These are phyloP conservation scores for Tiliacea aurago DNA, from an alignment of 2,888 invertebrate species.

Conservation along the genomic window DNA sequence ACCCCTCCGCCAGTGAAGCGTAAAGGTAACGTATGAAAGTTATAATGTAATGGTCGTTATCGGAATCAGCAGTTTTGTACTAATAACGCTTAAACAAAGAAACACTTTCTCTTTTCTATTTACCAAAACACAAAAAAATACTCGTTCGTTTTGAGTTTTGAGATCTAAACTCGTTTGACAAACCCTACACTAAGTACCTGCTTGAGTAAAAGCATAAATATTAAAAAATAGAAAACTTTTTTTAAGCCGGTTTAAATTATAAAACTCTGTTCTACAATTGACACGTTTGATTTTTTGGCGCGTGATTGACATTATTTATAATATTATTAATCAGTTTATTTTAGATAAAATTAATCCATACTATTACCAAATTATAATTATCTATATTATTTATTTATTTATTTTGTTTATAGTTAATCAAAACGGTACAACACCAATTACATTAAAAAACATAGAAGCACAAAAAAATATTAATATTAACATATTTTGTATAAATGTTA, in stretches of 20 bases:
- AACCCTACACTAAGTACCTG: not conserved
- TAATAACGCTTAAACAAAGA: conserved; percentile 16
- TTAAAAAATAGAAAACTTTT: not conserved
- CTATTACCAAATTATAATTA: too few species aligned
- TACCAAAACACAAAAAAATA: not conserved
- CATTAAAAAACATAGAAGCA: too few species aligned
- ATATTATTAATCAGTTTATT: too few species aligned
- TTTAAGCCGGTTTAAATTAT: not conserved
- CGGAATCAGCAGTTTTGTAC: conserved; percentile 20
- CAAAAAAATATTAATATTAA: too few species aligned
- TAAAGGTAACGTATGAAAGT: conserved; percentile 40
- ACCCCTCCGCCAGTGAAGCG: conserved; percentile 3
- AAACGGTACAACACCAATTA: too few species aligned
- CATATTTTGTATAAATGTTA: too few species aligned
- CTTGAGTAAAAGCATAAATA: not conserved
- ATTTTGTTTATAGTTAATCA: too few species aligned
- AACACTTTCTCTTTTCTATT: conserved; percentile 27
- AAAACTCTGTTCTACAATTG: not conserved
- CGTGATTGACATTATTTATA: not conserved
- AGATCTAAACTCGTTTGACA: not conserved
- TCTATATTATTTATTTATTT: too few species aligned
- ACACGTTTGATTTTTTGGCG: not conserved
- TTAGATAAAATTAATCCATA: too few species aligned
- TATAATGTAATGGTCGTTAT: conserved; percentile 12
- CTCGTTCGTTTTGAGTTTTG: not conserved